These are phyloP conservation scores for Synanthedon andrenaeformis DNA, from an alignment of 2,888 invertebrate species.

Conservation along the genomic window DNA sequence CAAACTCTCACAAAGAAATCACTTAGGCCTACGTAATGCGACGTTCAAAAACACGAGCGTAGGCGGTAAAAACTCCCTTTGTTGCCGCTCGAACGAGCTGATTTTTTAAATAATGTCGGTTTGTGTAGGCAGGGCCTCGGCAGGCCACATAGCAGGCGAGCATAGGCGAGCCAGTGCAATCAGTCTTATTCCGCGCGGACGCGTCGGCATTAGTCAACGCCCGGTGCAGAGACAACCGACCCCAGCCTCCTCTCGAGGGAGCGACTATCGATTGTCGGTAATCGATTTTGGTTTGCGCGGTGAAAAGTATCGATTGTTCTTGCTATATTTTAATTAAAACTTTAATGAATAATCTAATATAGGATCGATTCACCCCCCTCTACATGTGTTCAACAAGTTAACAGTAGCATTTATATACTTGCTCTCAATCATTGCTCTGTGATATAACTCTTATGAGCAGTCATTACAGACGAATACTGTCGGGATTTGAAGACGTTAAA, in stretches of 20 bases:
- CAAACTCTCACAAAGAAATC: constrained; percentile 1
- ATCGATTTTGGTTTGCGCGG: constrained; percentile 53
- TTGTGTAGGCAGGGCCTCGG: constrained; percentile 51
- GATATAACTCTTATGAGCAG: no score
- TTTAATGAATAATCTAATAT: constrained; percentile 1
- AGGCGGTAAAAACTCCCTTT: constrained; percentile 61
- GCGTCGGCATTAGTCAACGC: constrained; percentile 68
- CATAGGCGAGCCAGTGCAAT: constrained; percentile 61
- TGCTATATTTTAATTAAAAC: constrained; percentile 25
- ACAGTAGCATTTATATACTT: no score
- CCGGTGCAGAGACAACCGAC: constrained; percentile 64
- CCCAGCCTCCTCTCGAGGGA: constrained; percentile 43
- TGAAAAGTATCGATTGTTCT: constrained; percentile 42
- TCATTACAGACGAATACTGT: no score
- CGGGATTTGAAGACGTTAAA: no score
- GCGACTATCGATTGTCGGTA: constrained; percentile 53
- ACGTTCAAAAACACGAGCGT: constrained; percentile 38
- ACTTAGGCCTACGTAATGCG: constrained; percentile 5
- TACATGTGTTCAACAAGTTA: no score
- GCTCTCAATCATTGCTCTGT: no score
- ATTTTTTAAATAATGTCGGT: constrained; percentile 69
- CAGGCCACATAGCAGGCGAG: constrained; percentile 57
- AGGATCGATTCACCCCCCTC: no score
- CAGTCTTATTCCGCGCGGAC: constrained; percentile 70
- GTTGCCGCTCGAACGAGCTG: constrained; percentile 62